phyloP scores from a whole-genome alignment of 1,140 invertebrate species.

The Pseudoatta argentina region DNA sequence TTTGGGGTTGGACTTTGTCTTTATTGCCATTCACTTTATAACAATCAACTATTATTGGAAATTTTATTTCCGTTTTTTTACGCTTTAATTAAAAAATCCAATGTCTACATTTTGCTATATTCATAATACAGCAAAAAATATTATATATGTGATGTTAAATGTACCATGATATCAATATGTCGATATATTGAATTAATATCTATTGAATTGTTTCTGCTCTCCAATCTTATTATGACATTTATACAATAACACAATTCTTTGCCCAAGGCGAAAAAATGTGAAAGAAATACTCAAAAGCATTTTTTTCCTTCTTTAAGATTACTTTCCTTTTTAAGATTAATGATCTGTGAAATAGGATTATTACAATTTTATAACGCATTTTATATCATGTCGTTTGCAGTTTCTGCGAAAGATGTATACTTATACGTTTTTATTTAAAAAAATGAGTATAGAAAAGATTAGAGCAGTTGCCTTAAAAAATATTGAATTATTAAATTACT shows the following conservation, averaged over 20 bases:
- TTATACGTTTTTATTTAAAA: neutral
- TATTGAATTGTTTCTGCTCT: neutral
- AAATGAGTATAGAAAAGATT: neutral
- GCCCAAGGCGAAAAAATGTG: too few relatives aligned
- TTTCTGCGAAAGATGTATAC: neutral
- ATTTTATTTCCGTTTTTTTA: slow-evolving; percentile 23
- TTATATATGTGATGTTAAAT: neutral
- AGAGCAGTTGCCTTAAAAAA: neutral
- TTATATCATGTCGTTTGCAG: neutral
- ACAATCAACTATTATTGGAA: neutral
- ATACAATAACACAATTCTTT: neutral
- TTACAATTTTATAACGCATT: neutral
- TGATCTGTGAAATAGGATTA: neutral
- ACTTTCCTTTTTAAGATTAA: neutral
- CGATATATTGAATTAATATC: slow-evolving; percentile 9
- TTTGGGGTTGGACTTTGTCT: neutral
- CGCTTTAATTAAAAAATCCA: slow-evolving; percentile 1
- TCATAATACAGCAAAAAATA: neutral
- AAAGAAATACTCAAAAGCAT: neutral
- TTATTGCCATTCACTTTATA: neutral
- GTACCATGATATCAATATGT: slow-evolving; percentile 2
- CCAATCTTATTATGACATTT: neutral
- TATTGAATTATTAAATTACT: slow-evolving; percentile 8
- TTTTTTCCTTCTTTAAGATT: neutral
- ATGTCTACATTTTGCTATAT: neutral